These are phyloP conservation scores for Lycaena phlaeas DNA, from an alignment of 2,888 invertebrate genomes.

Conservation along the genomic window DNA sequence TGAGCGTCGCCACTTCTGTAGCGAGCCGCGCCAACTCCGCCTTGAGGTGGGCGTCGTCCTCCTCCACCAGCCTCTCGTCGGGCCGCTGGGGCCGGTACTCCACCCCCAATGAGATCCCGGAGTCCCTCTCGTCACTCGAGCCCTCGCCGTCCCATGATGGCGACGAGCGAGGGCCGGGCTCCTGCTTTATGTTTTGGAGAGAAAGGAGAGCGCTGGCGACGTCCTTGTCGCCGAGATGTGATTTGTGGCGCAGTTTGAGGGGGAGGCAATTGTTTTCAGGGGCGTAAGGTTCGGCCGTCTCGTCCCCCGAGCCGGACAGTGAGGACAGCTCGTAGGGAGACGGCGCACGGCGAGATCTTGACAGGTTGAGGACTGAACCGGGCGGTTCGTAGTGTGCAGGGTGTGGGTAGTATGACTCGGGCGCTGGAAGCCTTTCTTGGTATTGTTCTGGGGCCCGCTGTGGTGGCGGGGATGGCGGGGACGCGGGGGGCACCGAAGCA, in stretches of 20 bases:
- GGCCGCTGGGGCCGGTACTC: slow-evolving; percentile 71
- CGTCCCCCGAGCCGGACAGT: slow-evolving; percentile 76
- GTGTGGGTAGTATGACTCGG: slow-evolving; percentile 62
- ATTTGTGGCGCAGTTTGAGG: slow-evolving; percentile 92
- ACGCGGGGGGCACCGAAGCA: slow-evolving; percentile 60
- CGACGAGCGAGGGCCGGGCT: slow-evolving; percentile 84
- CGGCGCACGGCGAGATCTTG: slow-evolving; percentile 75
- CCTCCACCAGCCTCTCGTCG: slow-evolving; percentile 58
- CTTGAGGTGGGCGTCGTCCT: slow-evolving; percentile 83
- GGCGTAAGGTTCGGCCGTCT: slow-evolving; percentile 67
- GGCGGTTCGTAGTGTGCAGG: slow-evolving; percentile 74
- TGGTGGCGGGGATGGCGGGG: slow-evolving; percentile 67
- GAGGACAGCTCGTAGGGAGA: slow-evolving; percentile 88
- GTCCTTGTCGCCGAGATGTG: slow-evolving; percentile 90
- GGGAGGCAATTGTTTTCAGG: slow-evolving; percentile 86
- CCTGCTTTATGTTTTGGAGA: slow-evolving; percentile 89
- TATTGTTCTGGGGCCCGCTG: slow-evolving; percentile 69
- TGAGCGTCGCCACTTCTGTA: slow-evolving; percentile 91
- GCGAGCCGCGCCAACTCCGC: slow-evolving; percentile 90
- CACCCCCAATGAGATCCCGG: slow-evolving; percentile 87
- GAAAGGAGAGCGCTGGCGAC: slow-evolving; percentile 88
- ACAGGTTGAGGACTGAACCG: slow-evolving; percentile 81
- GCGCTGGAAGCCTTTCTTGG: slow-evolving; percentile 60
- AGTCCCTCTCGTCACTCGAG: slow-evolving; percentile 91
- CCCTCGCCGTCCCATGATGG: slow-evolving; percentile 92